Evolutionary conservation across 2,888 invertebrate genomes (phyloP), one percentile per base, ranked within the genome.

Genomic region (Psylliodes chrysocephalus): DNA sequence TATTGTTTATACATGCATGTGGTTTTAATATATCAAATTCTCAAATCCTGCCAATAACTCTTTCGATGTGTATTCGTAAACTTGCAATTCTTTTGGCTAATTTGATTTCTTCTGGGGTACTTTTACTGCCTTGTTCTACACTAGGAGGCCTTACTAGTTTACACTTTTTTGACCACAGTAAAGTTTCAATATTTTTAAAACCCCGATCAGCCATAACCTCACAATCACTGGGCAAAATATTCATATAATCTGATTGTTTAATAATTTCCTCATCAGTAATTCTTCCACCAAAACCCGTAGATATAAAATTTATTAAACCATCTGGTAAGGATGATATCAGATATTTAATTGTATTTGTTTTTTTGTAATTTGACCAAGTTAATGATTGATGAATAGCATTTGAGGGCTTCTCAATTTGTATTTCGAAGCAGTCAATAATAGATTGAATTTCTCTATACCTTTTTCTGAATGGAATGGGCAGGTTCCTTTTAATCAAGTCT

Each of bases 371-470:
- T n/a, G n/a, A n/a, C n/a, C n/a, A 68, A 14, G 60, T 63, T 2
- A 49, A 38, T 14, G 69, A 18, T 53, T 69, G 66, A n/a, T 64
- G 15, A 0, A 63, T 10, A 7, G 69, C 49, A 7, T 61, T 44
- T n/a, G 56, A 56, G 15, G 69, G 64, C 28, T 67, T 69, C 63
- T 64, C 28, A 18, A 66, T 57, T 14, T 62, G 42, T 28, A 64
- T 68, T 42, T 66, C 68, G n/a, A 66, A 42, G 33, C 66, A 64
- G 53, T 69, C 63, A 33, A 69, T 69, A 7, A 67, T 69, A 7
- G 30, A 56, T 10, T 18, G 22, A 2, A 69, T 65, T 44, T 63
- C 17, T 12, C 19, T 8, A 38, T 61, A 69, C 19, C 28, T 55
- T 7, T 1, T 7, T 22, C 65, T 18, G 18, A 69, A 67, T 28